Percentiles rank a stretch among this genome's conserved stretches.
Conservation (phyloP, 2,888 invertebrate species). For the Tetragonula carbonaria region DNA sequence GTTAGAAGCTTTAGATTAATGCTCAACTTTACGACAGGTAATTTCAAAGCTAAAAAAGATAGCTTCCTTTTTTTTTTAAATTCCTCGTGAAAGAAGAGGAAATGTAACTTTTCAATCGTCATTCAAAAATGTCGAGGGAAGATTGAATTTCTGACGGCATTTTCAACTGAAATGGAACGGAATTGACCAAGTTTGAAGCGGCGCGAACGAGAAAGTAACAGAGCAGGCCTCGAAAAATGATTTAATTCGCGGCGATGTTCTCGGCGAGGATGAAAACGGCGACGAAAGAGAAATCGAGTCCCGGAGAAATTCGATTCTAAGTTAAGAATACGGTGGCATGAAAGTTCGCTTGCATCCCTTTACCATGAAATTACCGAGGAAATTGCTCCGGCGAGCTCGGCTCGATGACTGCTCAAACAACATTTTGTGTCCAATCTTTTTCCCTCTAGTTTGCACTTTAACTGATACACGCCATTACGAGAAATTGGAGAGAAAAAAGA, state of each 20-base stretch:
- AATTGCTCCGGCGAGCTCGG: slow-evolving; percentile 34
- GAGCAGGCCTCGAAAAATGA: neutral
- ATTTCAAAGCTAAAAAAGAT: neutral
- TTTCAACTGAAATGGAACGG: neutral
- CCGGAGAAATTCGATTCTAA: slow-evolving; percentile 42
- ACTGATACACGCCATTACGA: neutral
- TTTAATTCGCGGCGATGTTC: slow-evolving; percentile 17
- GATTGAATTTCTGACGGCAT: neutral
- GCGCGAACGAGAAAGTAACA: neutral
- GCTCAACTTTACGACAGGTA: neutral
- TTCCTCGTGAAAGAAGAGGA: neutral
- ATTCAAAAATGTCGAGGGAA: neutral
- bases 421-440: slow-evolving; percentile 20
- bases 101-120: neutral
- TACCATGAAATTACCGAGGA: slow-evolving; percentile 42
- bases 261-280: neutral
- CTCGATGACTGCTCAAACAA: slow-evolving; percentile 40
- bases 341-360: slow-evolving; percentile 34
- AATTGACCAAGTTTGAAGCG: neutral
- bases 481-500: too few relatives aligned
- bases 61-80: neutral
- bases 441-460: slow-evolving; percentile 9
- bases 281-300: slow-evolving; percentile 4
- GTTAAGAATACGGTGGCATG: slow-evolving; percentile 40
- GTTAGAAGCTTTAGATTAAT: too few relatives aligned